A percentile compares a stretch with the other conserved stretches of the same genome.
Conservation (phyloP, 2,797 vertebrate species). For the Oreochromis mossambicus region DNA sequence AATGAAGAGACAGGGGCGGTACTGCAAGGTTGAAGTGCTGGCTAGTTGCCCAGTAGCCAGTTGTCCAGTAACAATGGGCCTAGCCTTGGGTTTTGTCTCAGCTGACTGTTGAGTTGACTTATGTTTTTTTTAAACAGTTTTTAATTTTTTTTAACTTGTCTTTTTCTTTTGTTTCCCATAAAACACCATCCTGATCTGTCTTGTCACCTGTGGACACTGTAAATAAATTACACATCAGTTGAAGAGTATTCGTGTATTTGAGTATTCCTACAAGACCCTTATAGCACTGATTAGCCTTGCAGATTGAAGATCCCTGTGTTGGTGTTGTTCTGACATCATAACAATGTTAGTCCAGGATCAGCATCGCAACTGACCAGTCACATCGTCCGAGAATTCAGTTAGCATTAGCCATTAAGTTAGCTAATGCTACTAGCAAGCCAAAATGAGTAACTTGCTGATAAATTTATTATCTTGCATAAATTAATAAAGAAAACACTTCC, state of each 20-base stretch:
- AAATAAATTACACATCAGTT: not conserved
- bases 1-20: rapidly evolving
- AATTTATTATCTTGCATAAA: not conserved
- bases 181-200: not conserved
- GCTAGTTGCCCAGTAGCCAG: not conserved
- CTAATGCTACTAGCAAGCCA: not conserved
- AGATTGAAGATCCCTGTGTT: not conserved
- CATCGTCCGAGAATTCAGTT: not conserved
- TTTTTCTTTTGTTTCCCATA: not conserved
- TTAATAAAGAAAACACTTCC: not conserved
- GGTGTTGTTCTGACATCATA: not conserved
- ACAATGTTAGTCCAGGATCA: not conserved
- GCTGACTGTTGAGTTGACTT: not conserved
- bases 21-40: not conserved
- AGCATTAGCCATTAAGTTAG: not conserved
- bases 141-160: not conserved
- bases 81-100: not conserved
- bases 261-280: not conserved
- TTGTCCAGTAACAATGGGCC: not conserved
- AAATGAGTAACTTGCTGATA: not conserved
- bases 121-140: not conserved
- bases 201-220: not conserved
- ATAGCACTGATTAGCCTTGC: not conserved
- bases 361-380: not conserved
- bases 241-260: not conserved